These are phyloP conservation scores for Calephelis perditalis DNA, from an alignment of 2,888 invertebrate genomes.

Conservation along the genomic window DNA sequence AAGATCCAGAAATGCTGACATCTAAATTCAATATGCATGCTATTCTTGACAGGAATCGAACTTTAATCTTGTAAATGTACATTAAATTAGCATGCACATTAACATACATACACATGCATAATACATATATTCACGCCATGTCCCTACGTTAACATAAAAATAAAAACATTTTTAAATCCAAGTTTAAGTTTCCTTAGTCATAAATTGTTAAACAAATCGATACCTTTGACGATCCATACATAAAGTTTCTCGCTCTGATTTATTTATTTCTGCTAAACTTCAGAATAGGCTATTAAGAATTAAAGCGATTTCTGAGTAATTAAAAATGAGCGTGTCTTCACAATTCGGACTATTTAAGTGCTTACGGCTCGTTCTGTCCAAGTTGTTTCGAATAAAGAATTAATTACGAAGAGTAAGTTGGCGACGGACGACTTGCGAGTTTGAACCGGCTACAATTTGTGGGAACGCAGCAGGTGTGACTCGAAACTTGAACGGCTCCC, in stretches of 20 bases:
- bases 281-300: constrained; percentile 65
- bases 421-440: constrained; percentile 58
- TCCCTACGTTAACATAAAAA: no score
- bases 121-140: no score
- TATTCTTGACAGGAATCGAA: no score
- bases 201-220: constrained; percentile 2
- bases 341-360: constrained; percentile 75
- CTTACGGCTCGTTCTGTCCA: constrained; percentile 67
- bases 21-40: no score
- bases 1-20: no score
- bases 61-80: no score
- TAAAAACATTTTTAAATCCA: no score
- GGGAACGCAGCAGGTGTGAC: constrained; percentile 72
- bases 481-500: constrained; percentile 53
- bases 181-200: no score
- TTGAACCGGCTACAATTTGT: constrained; percentile 70
- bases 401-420: constrained; percentile 71
- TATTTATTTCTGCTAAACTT: constrained; percentile 41
- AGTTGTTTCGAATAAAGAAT: constrained; percentile 76
- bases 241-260: constrained; percentile 11
- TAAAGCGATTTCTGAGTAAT: constrained; percentile 66
- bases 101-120: no score
- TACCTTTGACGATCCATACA: not conserved
- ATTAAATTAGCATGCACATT: no score
- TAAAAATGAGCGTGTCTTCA: constrained; percentile 72